Evolutionary conservation across 1,140 invertebrate genomes (phyloP).

Genomic region (Drosophila ogumai): DNA sequence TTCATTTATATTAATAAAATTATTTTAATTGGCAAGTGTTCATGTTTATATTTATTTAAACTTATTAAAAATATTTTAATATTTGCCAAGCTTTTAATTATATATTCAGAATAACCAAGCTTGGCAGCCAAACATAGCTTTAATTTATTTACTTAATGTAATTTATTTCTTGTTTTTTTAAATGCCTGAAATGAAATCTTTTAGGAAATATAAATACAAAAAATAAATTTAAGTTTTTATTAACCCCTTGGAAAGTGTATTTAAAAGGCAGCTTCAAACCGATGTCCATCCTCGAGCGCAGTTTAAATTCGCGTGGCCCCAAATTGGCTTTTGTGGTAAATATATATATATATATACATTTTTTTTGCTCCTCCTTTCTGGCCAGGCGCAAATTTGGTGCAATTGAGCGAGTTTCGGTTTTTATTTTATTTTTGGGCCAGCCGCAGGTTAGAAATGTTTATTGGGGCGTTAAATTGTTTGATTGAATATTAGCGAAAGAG

Average conservation of each 20-base stretch:
- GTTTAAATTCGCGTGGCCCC: conserved; percentile 33
- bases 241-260: conserved; percentile 1
- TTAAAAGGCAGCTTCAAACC: conserved; percentile 20
- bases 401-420: conserved; percentile 62
- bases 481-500: conserved; percentile 72
- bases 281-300: conserved; percentile 40
- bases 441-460: conserved; percentile 74
- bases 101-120: background rate
- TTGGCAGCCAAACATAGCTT: background rate
- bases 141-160: background rate
- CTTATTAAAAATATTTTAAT: no score
- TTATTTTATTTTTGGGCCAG: conserved; percentile 38
- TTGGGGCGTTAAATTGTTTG: conserved; percentile 78
- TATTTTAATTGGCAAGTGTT: no score
- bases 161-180: background rate
- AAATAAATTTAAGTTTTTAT: background rate
- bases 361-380: conserved; percentile 9
- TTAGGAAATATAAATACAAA: no score
- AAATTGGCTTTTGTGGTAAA: conserved; percentile 60
- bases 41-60: no score
- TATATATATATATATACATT: conserved; percentile 46
- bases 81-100: no score
- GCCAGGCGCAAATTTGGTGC: conserved; percentile 71
- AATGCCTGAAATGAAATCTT: no score
- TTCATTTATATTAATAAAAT: background rate